phyloP scores from a whole-genome alignment of 2,113 vertebrate species.

The Naja naja region DNA sequence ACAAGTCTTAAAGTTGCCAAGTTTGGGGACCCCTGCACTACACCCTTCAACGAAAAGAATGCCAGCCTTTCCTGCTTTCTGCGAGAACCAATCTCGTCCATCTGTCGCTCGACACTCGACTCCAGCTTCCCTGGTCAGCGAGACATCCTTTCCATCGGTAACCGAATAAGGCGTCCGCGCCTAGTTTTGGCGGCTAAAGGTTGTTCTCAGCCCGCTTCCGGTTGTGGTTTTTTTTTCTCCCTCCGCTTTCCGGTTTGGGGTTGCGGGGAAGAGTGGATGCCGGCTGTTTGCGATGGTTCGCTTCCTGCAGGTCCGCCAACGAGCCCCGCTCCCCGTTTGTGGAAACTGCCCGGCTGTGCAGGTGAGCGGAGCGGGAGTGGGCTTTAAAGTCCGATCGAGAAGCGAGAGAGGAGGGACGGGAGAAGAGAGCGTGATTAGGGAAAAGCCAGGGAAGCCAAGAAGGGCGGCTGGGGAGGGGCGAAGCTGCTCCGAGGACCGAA shows the following conservation, averaged over 20 bases:
- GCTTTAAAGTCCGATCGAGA: background rate
- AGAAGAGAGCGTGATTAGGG: background rate
- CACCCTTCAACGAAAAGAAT: background rate
- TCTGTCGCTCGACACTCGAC: background rate
- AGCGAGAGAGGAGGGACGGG: background rate
- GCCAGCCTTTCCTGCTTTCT: background rate
- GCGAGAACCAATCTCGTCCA: background rate
- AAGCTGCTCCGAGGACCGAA: background rate
- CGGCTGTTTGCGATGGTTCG: slow-evolving; percentile 51
- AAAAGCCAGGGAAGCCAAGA: background rate
- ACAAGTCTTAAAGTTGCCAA: too few species aligned
- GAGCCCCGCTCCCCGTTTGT: slow-evolving; percentile 12
- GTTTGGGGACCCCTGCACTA: background rate
- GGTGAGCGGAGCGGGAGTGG: background rate
- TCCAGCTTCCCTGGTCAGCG: background rate
- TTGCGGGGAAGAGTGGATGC: background rate
- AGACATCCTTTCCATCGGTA: background rate
- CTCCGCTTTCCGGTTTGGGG: background rate
- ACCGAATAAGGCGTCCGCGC: background rate
- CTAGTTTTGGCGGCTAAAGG: fast-evolving
- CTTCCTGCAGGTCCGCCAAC: slow-evolving; percentile 51
- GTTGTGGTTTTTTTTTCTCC: background rate
- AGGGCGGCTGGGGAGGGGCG: background rate
- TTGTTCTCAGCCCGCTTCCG: background rate
- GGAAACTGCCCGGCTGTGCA: slow-evolving; percentile 44